Evolutionary conservation across 2,113 vertebrate species (phyloP), one percentile per base, ranked within the genome.

Genomic region (Natator depressus): DNA sequence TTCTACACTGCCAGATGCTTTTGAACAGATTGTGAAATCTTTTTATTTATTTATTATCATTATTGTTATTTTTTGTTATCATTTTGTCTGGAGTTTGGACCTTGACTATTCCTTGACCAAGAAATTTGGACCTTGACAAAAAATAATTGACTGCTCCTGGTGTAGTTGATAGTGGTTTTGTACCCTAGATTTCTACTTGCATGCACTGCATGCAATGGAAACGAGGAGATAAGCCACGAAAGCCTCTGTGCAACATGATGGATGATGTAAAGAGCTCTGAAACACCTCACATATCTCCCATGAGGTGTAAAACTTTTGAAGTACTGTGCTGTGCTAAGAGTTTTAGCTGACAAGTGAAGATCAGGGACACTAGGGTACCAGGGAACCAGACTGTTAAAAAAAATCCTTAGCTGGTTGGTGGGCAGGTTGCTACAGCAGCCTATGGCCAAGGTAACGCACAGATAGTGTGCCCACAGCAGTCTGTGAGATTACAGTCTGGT

Each of bases 171-270:
- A 8, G 49, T 14, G 69, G 35, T 12, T 9, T 51, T 19, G 8
- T 55, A 24, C 38, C 49, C 27, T 79, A 9, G 46, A 19, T 50
- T 55, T n/a, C 24, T 8, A 49, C n/a, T n/a, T 14, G 2, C 5
- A 20, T 54, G 38, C 13, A 25, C 75, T 78, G 75, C 42, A 49
- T 19, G 20, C 65, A 7, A 25, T 79, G 31, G 79, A 2, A 35
- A 1, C 1, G 0, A n/a, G 5, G 65, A 1, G 0, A n/a, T 17
- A 2, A 0, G 22, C 69, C 57, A 59, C 27, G 29, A 59, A 59
- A 59, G 57, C 57, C 27, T 69, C 17, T 19, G 17, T 10, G 35
- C 59, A 31, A 35, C 31, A 65, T 8, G 59, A n/a, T n/a, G 17
- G 65, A 69, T 69, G 17, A 72, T 22, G 19, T 72, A 72, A 20